Evolutionary conservation across 2,797 vertebrate species (phyloP).

Genomic region (Notolabrus celidotus): DNA sequence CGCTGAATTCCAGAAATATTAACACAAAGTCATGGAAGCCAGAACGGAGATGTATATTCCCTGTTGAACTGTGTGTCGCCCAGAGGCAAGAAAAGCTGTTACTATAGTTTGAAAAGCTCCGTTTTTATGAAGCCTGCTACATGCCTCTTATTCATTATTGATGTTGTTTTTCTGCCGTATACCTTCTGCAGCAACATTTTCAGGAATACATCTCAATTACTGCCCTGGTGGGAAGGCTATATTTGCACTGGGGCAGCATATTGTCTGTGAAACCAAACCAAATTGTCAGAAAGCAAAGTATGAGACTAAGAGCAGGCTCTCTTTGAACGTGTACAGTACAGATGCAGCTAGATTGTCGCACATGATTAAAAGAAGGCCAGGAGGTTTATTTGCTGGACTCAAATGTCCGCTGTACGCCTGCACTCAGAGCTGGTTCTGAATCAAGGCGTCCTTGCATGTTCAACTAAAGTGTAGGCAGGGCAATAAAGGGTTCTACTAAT

Average conservation of each 20-base stretch:
- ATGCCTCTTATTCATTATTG: conserved; percentile 60
- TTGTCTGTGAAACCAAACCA: too few species aligned
- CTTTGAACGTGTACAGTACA: background rate
- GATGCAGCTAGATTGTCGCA: background rate
- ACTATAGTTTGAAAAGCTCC: conserved; percentile 43
- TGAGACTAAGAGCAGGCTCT: background rate
- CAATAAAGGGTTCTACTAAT: conserved; percentile 30
- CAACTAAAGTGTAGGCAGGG: background rate
- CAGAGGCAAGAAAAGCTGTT: conserved; percentile 41
- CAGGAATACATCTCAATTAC: conserved; percentile 7
- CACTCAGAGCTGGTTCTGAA: background rate
- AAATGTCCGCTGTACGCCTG: conserved; percentile 15
- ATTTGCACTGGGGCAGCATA: background rate
- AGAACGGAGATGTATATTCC: conserved; percentile 29
- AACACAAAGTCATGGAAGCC: conserved; percentile 34
- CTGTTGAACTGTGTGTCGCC: conserved; percentile 35
- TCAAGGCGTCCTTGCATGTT: conserved; percentile 12
- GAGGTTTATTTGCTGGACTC: background rate
- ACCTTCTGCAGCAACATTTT: conserved; percentile 25
- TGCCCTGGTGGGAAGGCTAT: background rate
- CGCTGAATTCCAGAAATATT: conserved; percentile 51
- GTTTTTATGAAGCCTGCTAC: conserved; percentile 39
- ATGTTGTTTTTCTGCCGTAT: conserved; percentile 33
- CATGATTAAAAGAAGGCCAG: background rate
- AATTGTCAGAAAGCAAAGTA: background rate